Base-by-base conservation (phyloP, 2,113 vertebrate species). In the Leptobrachium leishanense region DNA sequence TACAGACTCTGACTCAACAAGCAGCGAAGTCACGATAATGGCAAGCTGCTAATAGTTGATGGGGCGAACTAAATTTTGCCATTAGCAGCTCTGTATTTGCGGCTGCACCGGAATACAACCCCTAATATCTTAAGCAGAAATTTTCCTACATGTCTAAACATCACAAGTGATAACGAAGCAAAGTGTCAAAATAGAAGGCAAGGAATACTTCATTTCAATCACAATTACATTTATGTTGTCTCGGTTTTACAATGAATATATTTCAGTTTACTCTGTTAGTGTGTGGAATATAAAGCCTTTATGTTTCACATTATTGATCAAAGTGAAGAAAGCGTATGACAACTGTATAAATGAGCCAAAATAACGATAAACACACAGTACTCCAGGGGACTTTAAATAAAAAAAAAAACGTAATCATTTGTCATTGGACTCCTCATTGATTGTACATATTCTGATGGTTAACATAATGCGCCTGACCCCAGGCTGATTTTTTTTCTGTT, bases 301-400 rank as follows among this genome's bases (percentile, higher is more conserved):
- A 72, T 72, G 20, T 46, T 11, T 72, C 11, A 54, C 54, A 72
- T 39, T 72, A 72, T 72, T 57, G 70, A 72, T 72, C 43, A 11
- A 7, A 54, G 39, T 20, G 13, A 20, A 42, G 10, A 71, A 50
- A 72, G 50, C 70, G 41, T 72, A 55, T 72, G 70, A 72, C 12
- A 40, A 70, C 54, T 53, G 6, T 53, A 57, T 11, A 39, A 72
- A 54, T 57, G 12, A 41, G 50, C 2, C 70, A 41, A 9, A 41
- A 41, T 72, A 72, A 55, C 55, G 70, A 55, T 55, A 55, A 72
- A 72, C 50, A 40, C 31, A 46, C 39, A 1, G 31, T 9, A 8
- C 11, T 8, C 3, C 40, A 44, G 68, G 6, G 69, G 6, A 54
- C 50, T 6, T 54, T 11, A 54, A 54, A 54, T 11, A 54, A 6